Evolutionary conservation across 1,140 invertebrate species (phyloP).

Genomic region (Diachasmimorpha longicaudata): DNA sequence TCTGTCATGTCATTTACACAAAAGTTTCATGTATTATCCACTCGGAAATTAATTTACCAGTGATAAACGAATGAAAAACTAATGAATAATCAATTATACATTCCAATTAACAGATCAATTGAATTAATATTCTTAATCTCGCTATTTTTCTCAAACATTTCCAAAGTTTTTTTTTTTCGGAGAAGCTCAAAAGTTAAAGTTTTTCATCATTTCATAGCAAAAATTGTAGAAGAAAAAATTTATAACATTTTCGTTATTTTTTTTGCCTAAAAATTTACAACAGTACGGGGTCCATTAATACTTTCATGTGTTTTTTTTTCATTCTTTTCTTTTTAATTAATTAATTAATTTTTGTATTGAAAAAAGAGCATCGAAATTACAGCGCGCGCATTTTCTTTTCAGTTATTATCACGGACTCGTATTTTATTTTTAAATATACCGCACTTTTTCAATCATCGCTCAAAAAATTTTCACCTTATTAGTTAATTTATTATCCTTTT

Average conservation of each 20-base stretch:
- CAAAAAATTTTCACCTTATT: background rate
- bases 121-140: background rate
- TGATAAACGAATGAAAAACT: background rate
- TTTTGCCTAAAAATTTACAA: slow-evolving; percentile 17
- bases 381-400: background rate
- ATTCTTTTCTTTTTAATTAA: slow-evolving; percentile 2
- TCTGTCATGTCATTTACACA: slow-evolving; percentile 1
- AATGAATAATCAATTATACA: background rate
- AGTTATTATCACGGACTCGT: slow-evolving; percentile 8
- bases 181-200: slow-evolving; percentile 1
- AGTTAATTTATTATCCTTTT: background rate
- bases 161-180: background rate
- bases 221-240: slow-evolving; percentile 5
- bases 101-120: background rate
- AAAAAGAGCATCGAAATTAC: slow-evolving; percentile 2
- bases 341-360: background rate
- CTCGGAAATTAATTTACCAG: background rate
- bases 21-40: background rate
- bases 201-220: background rate
- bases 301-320: background rate
- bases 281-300: slow-evolving; percentile 4
- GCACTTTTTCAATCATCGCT: background rate
- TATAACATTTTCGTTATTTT: slow-evolving; percentile 10
- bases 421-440: slow-evolving; percentile 5
- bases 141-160: background rate